These are phyloP conservation scores for Hoplias malabaricus DNA, from an alignment of 2,113 vertebrate species.

Conservation along the genomic window DNA sequence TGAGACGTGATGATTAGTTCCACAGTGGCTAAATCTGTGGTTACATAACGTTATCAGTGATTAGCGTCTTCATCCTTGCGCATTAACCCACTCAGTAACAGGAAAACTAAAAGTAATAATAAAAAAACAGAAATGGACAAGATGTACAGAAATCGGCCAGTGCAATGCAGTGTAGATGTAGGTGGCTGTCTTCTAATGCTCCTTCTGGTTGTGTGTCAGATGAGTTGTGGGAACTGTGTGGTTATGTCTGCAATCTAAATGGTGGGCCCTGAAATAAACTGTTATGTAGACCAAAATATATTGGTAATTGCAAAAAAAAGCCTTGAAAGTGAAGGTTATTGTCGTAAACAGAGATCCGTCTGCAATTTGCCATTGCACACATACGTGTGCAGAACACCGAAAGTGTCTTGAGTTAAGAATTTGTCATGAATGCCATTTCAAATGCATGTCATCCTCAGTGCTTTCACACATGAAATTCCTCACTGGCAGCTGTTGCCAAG, in stretches of 20 bases:
- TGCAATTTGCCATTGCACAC: not conserved
- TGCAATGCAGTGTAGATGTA: slow-evolving; percentile 39
- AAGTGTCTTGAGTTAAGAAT: not conserved
- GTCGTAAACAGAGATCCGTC: not conserved
- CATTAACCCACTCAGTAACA: slow-evolving; percentile 29
- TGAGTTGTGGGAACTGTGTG: slow-evolving; percentile 25
- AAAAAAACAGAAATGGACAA: slow-evolving; percentile 10
- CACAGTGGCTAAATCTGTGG: slow-evolving; percentile 1
- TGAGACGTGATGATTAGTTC: slow-evolving; percentile 37
- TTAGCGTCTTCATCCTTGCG: slow-evolving; percentile 22
- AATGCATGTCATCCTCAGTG: not conserved
- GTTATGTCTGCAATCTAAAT: slow-evolving; percentile 39
- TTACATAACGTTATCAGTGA: slow-evolving; percentile 46
- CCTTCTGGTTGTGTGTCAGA: slow-evolving; percentile 55
- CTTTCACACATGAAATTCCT: slow-evolving; percentile 26
- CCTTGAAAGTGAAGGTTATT: not conserved
- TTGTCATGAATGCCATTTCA: not conserved
- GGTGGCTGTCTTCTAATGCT: slow-evolving; percentile 49
- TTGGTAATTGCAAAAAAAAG: not conserved
- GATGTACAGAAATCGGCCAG: slow-evolving; percentile 19
- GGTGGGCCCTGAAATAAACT: slow-evolving; percentile 33
- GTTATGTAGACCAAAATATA: slow-evolving; percentile 9
- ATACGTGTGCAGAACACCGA: not conserved
- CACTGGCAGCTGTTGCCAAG: slow-evolving; percentile 29
- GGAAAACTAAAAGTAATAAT: not conserved